Base-by-base conservation (phyloP, 2,797 vertebrate species). In the Aplochiton taeniatus region DNA sequence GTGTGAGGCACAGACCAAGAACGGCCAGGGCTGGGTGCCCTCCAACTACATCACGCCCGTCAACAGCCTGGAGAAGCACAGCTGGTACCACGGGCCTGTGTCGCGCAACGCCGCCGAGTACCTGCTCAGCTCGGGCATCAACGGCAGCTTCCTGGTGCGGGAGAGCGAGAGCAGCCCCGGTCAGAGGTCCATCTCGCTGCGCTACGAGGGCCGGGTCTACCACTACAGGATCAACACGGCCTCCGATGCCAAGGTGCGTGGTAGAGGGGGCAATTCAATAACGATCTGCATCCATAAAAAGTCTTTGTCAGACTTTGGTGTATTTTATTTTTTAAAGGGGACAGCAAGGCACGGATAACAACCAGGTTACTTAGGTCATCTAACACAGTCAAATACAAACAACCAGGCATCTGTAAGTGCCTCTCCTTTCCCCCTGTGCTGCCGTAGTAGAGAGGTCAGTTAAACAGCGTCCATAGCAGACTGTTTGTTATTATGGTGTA, bases 181-280 rank as follows among this genome's bases (percentile, higher is more conserved):
- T 0, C 97, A 99, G 90, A 90, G 96, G 78, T 99, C 97, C 61
- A 99, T 99, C 73, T 99, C 97, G 0, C 92, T 99, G 81, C 87
- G 97, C 50, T 98, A 97, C 11, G 97, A 99, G 68, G 97, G 97
- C 0, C 90, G 97, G 63, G 97, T 99, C 52, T 99, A 99, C 92
- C 97, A 98, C 93, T 99, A 99, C 92, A 88, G 97, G 72, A 99
- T 99, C 86, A 99, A 98, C 90, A 99, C 96, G 0, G 97, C 97
- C 0, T 98, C 96, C 0, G 96, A 99, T 0, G 91, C 94, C 85
- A 99, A 98, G 96, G 97, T 98, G 48, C 11, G 20, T n/a, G 16
- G 72, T 8, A 65, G 48, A 51, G 44, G 10, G 20, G 6, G 9
- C 54, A 14, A 18, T 10, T 9, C 11, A 47, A 16, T 0, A 9